A percentile compares a stretch with the other conserved stretches of the same genome.
These are phyloP conservation scores for Timandra comae DNA, from an alignment of 2,888 invertebrate genomes.

Conservation along the genomic window DNA sequence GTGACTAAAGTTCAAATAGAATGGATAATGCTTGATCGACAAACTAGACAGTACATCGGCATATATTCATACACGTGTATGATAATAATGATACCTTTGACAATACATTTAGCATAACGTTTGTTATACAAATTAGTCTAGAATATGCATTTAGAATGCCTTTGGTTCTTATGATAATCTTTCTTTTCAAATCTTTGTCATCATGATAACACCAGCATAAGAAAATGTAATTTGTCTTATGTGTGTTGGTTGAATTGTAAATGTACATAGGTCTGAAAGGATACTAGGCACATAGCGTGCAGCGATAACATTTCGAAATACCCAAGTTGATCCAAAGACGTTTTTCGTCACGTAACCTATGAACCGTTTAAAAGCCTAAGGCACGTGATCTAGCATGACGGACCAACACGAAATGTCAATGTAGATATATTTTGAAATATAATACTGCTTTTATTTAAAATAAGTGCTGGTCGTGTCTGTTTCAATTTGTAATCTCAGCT, in stretches of 20 bases:
- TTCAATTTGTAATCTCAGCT: no score
- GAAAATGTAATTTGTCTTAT: no score
- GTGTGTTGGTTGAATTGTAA: no score
- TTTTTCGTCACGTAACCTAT: constrained; percentile 19
- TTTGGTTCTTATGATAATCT: no score
- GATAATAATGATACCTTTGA: no score
- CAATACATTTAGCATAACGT: no score
- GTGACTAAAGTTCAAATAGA: constrained; percentile 20
- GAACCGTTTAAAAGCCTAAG: constrained; percentile 14
- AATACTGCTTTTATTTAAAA: background rate
- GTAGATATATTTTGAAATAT: constrained; percentile 11
- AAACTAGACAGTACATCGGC: no score
- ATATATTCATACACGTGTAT: no score
- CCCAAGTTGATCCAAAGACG: constrained; percentile 13
- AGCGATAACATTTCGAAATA: constrained; percentile 13
- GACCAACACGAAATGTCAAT: constrained; percentile 34
- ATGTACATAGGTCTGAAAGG: constrained; percentile 14
- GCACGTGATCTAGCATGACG: constrained; percentile 17
- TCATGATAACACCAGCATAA: no score
- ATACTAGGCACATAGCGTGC: constrained; percentile 16
- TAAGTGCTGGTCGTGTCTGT: background rate
- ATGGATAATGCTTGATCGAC: background rate
- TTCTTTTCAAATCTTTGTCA: no score
- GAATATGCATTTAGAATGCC: no score
- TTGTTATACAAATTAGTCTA: no score